A percentile compares a stretch with the other conserved stretches of the same genome.
Conservation (phyloP, 2,113 vertebrate species). For the Salvelinus namaycush region DNA sequence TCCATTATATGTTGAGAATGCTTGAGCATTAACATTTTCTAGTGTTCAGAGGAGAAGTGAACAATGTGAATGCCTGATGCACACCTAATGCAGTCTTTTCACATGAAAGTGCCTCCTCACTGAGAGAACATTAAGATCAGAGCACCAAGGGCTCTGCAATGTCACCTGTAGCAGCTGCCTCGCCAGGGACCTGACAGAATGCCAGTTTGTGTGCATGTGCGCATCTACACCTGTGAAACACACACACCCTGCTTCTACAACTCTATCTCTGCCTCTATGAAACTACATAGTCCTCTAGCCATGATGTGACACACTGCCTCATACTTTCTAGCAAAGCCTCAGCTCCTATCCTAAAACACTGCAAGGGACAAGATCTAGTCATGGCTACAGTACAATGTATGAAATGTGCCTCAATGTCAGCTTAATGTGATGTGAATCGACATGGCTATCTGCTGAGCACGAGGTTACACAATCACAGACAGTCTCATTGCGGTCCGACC, state of each 20-base stretch:
- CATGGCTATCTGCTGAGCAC: conserved; percentile 22
- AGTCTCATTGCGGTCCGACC: conserved; percentile 47
- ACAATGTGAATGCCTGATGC: not conserved
- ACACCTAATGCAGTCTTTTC: not conserved
- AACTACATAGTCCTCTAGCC: not conserved
- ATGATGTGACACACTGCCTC: not conserved
- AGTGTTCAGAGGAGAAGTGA: not conserved
- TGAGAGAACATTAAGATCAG: conserved; percentile 2
- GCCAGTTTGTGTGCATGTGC: conserved; percentile 1
- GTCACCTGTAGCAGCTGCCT: conserved; percentile 30
- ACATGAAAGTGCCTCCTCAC: not conserved
- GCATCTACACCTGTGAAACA: too few species aligned
- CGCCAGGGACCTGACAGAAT: conserved; percentile 15
- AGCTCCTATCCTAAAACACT: not conserved
- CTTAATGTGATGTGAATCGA: conserved; percentile 7
- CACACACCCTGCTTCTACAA: not conserved
- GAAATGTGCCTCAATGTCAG: conserved; percentile 12
- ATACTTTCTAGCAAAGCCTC: not conserved
- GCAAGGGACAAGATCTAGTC: not conserved
- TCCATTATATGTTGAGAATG: not conserved
- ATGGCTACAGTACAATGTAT: not conserved
- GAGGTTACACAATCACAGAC: conserved; percentile 47
- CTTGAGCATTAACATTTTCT: not conserved
- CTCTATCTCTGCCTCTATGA: not conserved
- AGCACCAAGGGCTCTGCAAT: conserved; percentile 31